Base-by-base conservation (phyloP, 2,113 vertebrate genomes). In the Grallaria varia region DNA sequence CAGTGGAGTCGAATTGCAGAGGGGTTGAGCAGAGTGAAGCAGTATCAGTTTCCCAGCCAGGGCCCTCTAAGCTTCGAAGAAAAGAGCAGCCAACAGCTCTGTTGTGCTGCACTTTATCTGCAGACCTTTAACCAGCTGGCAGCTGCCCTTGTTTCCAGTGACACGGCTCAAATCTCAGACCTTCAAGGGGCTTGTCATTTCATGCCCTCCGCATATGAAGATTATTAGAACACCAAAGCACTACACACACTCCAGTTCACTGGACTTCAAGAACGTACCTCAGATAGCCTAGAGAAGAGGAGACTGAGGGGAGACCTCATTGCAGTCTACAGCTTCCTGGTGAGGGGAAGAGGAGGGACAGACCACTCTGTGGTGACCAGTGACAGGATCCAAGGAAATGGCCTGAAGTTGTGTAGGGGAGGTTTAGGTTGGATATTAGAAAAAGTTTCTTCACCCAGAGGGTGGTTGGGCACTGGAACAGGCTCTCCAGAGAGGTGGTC, bases 31-130 rank as follows among this genome's bases (percentile, higher is more conserved):
- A 4, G 17, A 31, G 12, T 10, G 33, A 52, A 84, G 44, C 33
- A 39, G 44, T 68, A 75, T 96, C 87, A 44, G 15, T 16, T 97
- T 91, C 68, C 69, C 45, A 85, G 67, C 14, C 81, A 84, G 39
- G n/a, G 39, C 37, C 37, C 74, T 42, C 71, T 37, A 1, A 50
- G 81, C 73, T 58, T 37, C 9, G 2, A 27, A 73, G 2, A 27
- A 73, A 79, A 21, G 30, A 68, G 47, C 64, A 74, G 74, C 44
- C 58, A 95, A n/a, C 25, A 52, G 52, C 75, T 87, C 73, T 4
- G 1, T 33, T 4, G 1, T 33, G 55, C 18, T 44, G 47, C 9
- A 7, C 47, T 85, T 84, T 4, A 64, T 64, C 67, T 85, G 67
- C 67, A 87, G 87, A 63, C 76, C 74, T 95, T 89, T 62, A 84